phyloP scores from a whole-genome alignment of 1,140 invertebrate genomes.

The Drosophila seguyi region DNA sequence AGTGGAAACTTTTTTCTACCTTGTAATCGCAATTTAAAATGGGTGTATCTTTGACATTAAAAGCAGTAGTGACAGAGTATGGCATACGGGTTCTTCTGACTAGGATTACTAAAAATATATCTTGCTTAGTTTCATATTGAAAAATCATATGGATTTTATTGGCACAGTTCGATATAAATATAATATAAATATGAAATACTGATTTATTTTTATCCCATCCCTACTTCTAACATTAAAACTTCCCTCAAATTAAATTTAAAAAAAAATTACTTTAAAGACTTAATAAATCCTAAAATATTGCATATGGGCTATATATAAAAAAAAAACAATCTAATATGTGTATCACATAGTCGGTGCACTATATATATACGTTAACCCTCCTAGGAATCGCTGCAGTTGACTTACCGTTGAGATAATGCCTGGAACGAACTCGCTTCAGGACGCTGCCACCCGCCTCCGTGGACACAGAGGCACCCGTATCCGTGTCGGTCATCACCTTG shows the following conservation, averaged over 20 bases:
- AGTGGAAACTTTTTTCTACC: conserved; percentile 27
- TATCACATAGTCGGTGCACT: background rate
- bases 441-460: conserved; percentile 61
- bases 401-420: conserved; percentile 84
- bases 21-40: background rate
- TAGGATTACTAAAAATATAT: no score
- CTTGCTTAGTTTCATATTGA: no score
- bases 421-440: conserved; percentile 77
- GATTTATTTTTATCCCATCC: background rate
- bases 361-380: background rate
- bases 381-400: conserved; percentile 25
- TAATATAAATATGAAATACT: no score
- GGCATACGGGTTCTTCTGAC: background rate
- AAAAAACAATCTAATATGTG: no score
- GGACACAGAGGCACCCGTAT: conserved; percentile 70
- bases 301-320: no score
- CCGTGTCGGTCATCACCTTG: conserved; percentile 80
- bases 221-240: background rate
- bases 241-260: background rate
- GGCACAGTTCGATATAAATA: no score
- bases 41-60: background rate
- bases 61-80: background rate
- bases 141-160: no score
- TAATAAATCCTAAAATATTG: background rate
- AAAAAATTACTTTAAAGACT: background rate